These are phyloP conservation scores for Channa striata DNA, from an alignment of 2,797 vertebrate species.

Conservation along the genomic window DNA sequence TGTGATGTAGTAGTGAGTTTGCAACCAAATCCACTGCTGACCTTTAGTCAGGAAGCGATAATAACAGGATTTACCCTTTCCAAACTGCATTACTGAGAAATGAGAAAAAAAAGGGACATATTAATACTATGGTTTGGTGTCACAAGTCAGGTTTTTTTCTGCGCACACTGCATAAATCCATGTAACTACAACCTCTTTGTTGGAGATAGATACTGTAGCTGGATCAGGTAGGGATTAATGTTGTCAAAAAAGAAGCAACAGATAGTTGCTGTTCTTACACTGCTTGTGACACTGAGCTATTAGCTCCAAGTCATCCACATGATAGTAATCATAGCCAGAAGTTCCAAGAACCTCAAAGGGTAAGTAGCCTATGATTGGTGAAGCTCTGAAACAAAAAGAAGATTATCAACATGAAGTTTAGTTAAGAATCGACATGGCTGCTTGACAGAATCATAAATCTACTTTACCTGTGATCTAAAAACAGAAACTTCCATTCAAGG, in stretches of 20 bases:
- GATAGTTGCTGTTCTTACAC: slow-evolving; percentile 77
- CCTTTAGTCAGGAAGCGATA: slow-evolving; percentile 93
- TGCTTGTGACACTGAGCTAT: slow-evolving; percentile 93
- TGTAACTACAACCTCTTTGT: slow-evolving; percentile 35
- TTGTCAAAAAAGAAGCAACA: not conserved
- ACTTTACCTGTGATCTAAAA: slow-evolving; percentile 89
- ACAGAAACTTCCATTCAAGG: slow-evolving; percentile 90
- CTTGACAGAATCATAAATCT: not conserved
- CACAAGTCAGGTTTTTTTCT: slow-evolving; percentile 15
- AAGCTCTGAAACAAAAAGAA: slow-evolving; percentile 82
- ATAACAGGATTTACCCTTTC: slow-evolving; percentile 94
- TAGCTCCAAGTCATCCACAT: slow-evolving; percentile 92
- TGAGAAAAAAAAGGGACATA: slow-evolving; percentile 2
- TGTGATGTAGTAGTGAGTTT: slow-evolving; percentile 92
- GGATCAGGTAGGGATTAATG: not conserved
- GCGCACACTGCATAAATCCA: slow-evolving; percentile 8
- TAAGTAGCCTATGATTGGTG: slow-evolving; percentile 92
- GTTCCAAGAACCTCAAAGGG: slow-evolving; percentile 93
- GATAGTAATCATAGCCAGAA: slow-evolving; percentile 93
- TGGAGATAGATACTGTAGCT: slow-evolving; percentile 13
- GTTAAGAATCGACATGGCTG: not conserved
- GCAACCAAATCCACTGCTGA: slow-evolving; percentile 92
- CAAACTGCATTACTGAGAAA: slow-evolving; percentile 90
- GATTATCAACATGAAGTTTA: not conserved
- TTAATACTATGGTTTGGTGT: slow-evolving; percentile 3